These are phyloP conservation scores for Phalacrocorax brasilianus DNA, from an alignment of 2,113 vertebrate species.

Conservation along the genomic window DNA sequence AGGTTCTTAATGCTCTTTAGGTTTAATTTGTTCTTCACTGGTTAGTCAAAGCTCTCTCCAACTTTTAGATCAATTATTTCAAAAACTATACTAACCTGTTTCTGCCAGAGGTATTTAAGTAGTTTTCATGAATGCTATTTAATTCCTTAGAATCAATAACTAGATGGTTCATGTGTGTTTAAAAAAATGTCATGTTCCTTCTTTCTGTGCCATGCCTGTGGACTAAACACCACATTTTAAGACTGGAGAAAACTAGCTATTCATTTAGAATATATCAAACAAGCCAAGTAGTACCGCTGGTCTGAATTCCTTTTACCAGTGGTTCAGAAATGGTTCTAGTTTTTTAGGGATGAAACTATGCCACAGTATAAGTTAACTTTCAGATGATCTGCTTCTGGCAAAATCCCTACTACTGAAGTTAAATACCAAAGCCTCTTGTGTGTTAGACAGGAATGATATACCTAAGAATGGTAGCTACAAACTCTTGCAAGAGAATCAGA, in stretches of 20 bases:
- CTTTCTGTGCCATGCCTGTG: background rate
- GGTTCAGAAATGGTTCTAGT: background rate
- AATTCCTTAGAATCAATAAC: background rate
- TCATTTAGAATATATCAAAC: background rate
- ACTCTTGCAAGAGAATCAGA: background rate
- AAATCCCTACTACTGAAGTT: background rate
- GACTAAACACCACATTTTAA: background rate
- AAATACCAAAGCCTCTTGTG: background rate
- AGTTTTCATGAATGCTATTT: background rate
- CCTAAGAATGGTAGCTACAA: background rate
- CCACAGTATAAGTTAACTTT: background rate
- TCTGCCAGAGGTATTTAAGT: background rate
- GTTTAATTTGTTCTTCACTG: background rate
- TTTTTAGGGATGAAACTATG: background rate
- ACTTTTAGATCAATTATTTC: background rate
- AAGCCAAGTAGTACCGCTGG: background rate
- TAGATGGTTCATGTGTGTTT: background rate
- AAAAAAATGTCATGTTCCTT: background rate
- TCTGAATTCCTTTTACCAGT: background rate
- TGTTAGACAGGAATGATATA: background rate
- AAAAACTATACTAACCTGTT: background rate
- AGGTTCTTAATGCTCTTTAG: background rate
- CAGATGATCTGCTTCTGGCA: background rate
- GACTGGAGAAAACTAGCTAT: background rate
- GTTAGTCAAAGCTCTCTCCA: background rate